A percentile compares a stretch with the other conserved stretches of the same genome.
Conservation (phyloP, 1,140 invertebrate genomes). For the Apolygus lucorum region DNA sequence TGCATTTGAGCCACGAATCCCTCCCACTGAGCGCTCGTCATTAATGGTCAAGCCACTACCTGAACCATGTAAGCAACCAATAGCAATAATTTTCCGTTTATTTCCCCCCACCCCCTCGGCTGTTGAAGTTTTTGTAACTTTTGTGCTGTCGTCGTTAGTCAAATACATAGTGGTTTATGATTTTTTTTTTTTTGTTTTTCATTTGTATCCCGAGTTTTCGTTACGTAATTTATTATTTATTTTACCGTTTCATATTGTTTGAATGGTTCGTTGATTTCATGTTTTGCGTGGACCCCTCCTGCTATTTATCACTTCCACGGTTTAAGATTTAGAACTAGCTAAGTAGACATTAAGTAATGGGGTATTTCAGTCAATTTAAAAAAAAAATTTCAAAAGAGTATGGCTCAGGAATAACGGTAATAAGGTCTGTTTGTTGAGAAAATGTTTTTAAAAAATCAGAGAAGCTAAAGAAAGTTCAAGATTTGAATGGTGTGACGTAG, state of each 20-base stretch:
- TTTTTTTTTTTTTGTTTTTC: slow-evolving; percentile 1
- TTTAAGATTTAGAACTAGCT: background rate
- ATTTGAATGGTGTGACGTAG: no score
- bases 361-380: no score
- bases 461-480: no score
- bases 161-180: background rate
- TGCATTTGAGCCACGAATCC: slow-evolving; percentile 66
- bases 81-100: background rate
- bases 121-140: background rate
- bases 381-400: no score
- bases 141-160: background rate
- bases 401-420: no score
- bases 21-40: slow-evolving; percentile 60
- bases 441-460: no score
- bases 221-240: no score
- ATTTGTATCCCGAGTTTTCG: no score
- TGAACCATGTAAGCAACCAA: slow-evolving; percentile 63
- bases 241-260: background rate
- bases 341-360: no score
- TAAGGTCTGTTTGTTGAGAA: no score
- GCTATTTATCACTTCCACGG: background rate
- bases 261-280: background rate
- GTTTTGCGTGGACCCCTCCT: background rate
- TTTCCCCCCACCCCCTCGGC: background rate
- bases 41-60: slow-evolving; percentile 68